These are phyloP conservation scores for Nudaria mundana DNA, from an alignment of 2,888 invertebrate species.

Conservation along the genomic window DNA sequence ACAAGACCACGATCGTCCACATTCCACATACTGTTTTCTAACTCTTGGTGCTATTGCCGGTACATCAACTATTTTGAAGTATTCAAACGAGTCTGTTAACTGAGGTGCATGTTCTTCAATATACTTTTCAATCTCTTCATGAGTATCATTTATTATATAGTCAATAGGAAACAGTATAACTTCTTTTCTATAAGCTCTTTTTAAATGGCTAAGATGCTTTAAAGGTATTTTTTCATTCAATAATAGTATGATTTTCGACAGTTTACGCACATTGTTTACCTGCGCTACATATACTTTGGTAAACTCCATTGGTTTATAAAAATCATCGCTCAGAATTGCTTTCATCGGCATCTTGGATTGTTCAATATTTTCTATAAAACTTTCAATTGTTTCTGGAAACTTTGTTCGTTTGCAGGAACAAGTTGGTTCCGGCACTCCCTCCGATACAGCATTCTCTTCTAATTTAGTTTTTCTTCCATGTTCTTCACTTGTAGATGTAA, in stretches of 20 bases:
- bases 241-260: slow-evolving; percentile 82
- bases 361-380: slow-evolving; percentile 41
- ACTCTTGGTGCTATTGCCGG: slow-evolving; percentile 83
- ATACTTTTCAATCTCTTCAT: slow-evolving; percentile 62
- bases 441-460: background rate
- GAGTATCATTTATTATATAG: slow-evolving; percentile 37
- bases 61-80: slow-evolving; percentile 79
- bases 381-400: slow-evolving; percentile 37
- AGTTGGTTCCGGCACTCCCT: slow-evolving; percentile 41
- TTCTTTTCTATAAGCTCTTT: slow-evolving; percentile 84
- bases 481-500: background rate
- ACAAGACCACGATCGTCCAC: slow-evolving; percentile 87
- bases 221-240: slow-evolving; percentile 82
- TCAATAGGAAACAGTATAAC: slow-evolving; percentile 78
- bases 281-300: slow-evolving; percentile 82
- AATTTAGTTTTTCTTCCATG: background rate
- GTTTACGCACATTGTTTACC: slow-evolving; percentile 81
- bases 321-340: slow-evolving; percentile 80
- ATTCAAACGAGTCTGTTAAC: slow-evolving; percentile 66
- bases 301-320: slow-evolving; percentile 67
- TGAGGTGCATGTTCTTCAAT: slow-evolving; percentile 70
- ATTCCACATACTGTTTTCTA: slow-evolving; percentile 83
- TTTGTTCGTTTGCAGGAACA: slow-evolving; percentile 44
- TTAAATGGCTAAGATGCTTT: slow-evolving; percentile 84
- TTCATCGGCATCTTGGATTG: slow-evolving; percentile 49